These are phyloP conservation scores for Drosophila melanocephala DNA, from an alignment of 2,888 invertebrate genomes.

Conservation along the genomic window DNA sequence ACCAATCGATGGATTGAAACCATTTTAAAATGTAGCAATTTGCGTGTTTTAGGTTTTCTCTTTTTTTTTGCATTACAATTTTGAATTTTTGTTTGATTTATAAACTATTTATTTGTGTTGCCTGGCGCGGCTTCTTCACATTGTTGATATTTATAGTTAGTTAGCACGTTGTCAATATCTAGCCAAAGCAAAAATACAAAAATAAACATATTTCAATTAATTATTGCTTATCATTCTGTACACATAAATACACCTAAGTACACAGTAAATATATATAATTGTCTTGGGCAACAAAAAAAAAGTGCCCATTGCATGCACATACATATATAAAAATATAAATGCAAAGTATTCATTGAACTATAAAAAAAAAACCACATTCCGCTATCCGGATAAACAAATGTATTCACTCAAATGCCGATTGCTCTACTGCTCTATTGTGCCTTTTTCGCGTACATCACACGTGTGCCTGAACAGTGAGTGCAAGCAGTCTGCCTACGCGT, in stretches of 20 bases:
- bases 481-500: background rate
- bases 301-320: background rate
- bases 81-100: conserved; percentile 1
- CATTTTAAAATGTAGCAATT: conserved; percentile 28
- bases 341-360: background rate
- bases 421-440: background rate
- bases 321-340: conserved; percentile 7
- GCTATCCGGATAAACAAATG: conserved; percentile 23
- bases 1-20: conserved; percentile 26
- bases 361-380: conserved; percentile 1
- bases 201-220: background rate
- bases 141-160: conserved; percentile 7
- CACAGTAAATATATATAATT: background rate
- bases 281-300: background rate
- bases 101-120: conserved; percentile 1
- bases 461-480: conserved; percentile 13
- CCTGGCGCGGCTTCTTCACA: conserved; percentile 11
- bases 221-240: background rate
- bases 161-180: conserved; percentile 8
- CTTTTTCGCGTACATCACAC: background rate
- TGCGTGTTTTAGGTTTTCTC: background rate
- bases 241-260: background rate
- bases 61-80: conserved; percentile 13
- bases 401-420: conserved; percentile 3
- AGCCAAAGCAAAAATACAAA: conserved; percentile 2